phyloP scores from a whole-genome alignment of 1,140 invertebrate genomes.

The Anastatus disparis region DNA sequence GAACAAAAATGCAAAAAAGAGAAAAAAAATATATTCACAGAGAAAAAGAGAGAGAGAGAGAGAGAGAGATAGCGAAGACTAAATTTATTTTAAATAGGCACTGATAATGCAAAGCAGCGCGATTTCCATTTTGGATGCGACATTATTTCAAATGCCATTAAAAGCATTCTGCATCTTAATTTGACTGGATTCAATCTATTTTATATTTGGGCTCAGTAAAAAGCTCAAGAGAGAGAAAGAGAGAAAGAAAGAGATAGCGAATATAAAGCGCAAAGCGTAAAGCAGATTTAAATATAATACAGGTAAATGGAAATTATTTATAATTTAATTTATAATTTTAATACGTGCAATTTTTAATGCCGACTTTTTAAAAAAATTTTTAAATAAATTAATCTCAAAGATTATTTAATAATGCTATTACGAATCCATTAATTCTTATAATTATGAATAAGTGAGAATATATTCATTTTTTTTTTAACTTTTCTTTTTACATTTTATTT shows the following conservation, averaged over 20 bases:
- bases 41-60: neutral
- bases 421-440: no score
- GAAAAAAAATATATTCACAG: neutral
- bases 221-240: no score
- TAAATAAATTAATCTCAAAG: neutral
- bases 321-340: conserved; percentile 13
- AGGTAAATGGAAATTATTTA: conserved; percentile 5
- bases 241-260: no score
- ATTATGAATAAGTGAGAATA: no score
- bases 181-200: conserved; percentile 13
- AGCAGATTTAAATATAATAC: conserved; percentile 20
- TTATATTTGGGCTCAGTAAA: conserved; percentile 10
- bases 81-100: conserved; percentile 16
- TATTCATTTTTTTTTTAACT: no score
- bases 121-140: conserved; percentile 10
- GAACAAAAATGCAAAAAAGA: no score
- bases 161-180: conserved; percentile 20
- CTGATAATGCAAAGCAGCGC: conserved; percentile 7
- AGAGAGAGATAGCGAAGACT: neutral
- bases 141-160: conserved; percentile 11
- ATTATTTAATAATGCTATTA: neutral
- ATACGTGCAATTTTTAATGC: neutral
- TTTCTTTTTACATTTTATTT: no score
- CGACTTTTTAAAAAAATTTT: neutral
- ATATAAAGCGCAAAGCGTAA: neutral